A percentile compares a stretch with the other conserved stretches of the same genome.
phyloP scores from a whole-genome alignment of 2,113 vertebrate species.

The Montifringilla adamsi region DNA sequence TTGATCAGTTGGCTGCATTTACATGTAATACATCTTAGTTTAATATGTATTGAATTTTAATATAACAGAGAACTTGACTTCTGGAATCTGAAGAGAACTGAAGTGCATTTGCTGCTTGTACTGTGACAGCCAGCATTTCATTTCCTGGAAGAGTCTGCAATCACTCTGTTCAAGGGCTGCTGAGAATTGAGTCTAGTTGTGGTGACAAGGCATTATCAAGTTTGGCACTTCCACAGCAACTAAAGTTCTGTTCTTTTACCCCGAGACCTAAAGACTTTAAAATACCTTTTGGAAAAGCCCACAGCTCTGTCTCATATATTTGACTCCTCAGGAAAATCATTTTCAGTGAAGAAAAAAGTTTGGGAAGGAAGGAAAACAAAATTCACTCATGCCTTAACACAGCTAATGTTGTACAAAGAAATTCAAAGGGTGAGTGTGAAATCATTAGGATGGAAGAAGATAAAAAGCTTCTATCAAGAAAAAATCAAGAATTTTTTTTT shows the following conservation, averaged over 20 bases:
- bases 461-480: not conserved
- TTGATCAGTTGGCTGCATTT: not conserved
- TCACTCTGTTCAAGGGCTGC: not conserved
- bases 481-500: not conserved
- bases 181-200: not conserved
- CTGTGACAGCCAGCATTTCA: constrained; percentile 9
- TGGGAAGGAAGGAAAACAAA: not conserved
- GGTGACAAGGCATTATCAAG: constrained; percentile 12
- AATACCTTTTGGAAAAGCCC: not conserved
- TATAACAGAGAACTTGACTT: not conserved
- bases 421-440: not conserved
- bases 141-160: constrained; percentile 5
- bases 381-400: not conserved
- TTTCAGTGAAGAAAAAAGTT: not conserved
- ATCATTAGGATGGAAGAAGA: not conserved
- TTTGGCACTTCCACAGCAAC: constrained; percentile 13
- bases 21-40: not conserved
- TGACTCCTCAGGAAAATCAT: not conserved
- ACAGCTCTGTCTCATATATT: not conserved
- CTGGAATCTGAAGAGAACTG: not conserved
- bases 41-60: not conserved
- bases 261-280: not conserved
- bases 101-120: not conserved
- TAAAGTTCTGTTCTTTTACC: not conserved
- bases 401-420: not conserved